Percentiles rank a stretch among this genome's conserved stretches.
Conservation (phyloP, 2,797 vertebrate species). For the Pterois miles region DNA sequence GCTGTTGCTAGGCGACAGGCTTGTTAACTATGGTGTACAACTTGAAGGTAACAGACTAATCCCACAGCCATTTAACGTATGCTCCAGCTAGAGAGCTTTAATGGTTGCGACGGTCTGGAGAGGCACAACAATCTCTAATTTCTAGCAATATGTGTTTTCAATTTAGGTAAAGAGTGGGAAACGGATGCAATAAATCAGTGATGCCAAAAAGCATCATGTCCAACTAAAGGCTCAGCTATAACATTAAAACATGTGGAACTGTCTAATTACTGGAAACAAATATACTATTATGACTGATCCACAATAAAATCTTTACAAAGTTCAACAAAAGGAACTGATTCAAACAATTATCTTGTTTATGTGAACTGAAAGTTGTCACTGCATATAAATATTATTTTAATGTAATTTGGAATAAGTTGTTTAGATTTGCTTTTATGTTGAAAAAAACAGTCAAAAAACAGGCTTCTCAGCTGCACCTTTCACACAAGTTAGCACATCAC, state of each 20-base stretch:
- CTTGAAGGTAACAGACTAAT: constrained; percentile 26
- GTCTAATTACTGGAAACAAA: neutral
- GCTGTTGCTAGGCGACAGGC: constrained; percentile 39
- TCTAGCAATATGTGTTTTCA: neutral
- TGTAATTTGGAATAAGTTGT: neutral
- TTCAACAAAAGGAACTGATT: neutral
- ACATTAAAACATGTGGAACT: neutral
- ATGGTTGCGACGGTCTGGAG: constrained; percentile 18
- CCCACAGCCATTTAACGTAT: constrained; percentile 17
- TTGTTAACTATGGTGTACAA: constrained; percentile 14
- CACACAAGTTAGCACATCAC: neutral
- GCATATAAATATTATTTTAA: neutral
- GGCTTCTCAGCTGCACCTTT: neutral
- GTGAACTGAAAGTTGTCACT: neutral
- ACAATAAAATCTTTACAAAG: neutral
- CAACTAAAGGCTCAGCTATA: neutral
- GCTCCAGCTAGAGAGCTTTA: constrained; percentile 19
- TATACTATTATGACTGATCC: neutral
- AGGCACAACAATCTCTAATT: neutral
- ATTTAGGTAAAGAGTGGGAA: neutral
- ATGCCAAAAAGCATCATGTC: neutral
- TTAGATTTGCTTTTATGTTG: neutral
- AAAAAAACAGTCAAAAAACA: neutral
- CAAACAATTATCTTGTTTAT: neutral
- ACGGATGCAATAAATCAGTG: neutral